phyloP scores from a whole-genome alignment of 2,797 vertebrate genomes.

The Semotilus atromaculatus region DNA sequence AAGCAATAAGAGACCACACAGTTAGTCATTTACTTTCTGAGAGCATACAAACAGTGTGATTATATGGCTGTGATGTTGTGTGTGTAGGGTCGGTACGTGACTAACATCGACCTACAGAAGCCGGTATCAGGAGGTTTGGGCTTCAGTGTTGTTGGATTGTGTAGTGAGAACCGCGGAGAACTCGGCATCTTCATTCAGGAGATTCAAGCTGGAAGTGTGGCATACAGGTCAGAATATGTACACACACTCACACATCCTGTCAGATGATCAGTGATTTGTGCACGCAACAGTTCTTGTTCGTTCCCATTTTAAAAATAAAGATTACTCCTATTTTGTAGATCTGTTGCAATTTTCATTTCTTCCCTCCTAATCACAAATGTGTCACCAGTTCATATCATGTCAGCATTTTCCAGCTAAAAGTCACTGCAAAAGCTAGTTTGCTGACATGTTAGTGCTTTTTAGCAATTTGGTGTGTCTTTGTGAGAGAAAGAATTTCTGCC shows the following conservation, averaged over 20 bases:
- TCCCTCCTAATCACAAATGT: slow-evolving; percentile 6
- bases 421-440: neutral
- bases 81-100: slow-evolving; percentile 87
- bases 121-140: slow-evolving; percentile 89
- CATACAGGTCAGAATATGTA: slow-evolving; percentile 83
- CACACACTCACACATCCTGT: neutral
- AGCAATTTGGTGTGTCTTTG: neutral
- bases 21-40: neutral
- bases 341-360: slow-evolving; percentile 5
- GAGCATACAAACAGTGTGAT: neutral
- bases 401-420: slow-evolving; percentile 11
- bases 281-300: neutral
- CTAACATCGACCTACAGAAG: slow-evolving; percentile 88
- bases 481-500: neutral
- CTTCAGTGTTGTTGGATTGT: slow-evolving; percentile 95
- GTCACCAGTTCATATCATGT: slow-evolving; percentile 18
- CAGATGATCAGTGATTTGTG: slow-evolving; percentile 10
- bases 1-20: neutral
- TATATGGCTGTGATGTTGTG: slow-evolving; percentile 29
- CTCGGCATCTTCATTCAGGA: slow-evolving; percentile 98
- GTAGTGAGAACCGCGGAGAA: slow-evolving; percentile 94
- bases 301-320: neutral
- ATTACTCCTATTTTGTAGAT: neutral
- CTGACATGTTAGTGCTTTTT: neutral
- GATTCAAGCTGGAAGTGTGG: slow-evolving; percentile 92